Evolutionary conservation across 92 coral and sea anemone genomes (phyloP).

Genomic region (Zoanthus sociatus): DNA sequence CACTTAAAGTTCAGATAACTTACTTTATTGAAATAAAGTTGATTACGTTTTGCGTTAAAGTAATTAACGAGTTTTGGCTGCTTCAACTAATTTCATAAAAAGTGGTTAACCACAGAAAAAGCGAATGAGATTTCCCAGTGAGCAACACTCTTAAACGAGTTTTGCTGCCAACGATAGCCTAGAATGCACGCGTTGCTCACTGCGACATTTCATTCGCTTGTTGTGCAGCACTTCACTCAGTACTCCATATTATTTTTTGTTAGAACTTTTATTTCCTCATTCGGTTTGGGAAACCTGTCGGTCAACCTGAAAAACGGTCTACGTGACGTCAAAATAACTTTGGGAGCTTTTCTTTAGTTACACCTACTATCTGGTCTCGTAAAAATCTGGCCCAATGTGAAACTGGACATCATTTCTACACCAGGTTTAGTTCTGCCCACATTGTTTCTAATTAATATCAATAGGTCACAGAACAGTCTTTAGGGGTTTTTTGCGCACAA

Average conservation of each 20-base stretch:
- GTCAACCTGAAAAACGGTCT: conserved; percentile 33
- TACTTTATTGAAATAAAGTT: conserved; percentile 30
- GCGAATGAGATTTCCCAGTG: conserved; percentile 44
- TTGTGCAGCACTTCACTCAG: conserved; percentile 27
- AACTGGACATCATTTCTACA: conserved; percentile 24
- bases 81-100: conserved; percentile 38
- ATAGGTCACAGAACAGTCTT: conserved; percentile 26
- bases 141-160: conserved; percentile 26
- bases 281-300: conserved; percentile 41
- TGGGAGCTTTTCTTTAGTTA: conserved; percentile 32
- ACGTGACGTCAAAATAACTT: conserved; percentile 34
- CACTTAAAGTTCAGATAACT: conserved; percentile 29
- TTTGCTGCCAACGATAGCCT: conserved; percentile 35
- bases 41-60: conserved; percentile 28
- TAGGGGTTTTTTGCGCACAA: conserved; percentile 25
- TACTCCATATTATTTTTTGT: conserved; percentile 36
- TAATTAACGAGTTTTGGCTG: conserved; percentile 32
- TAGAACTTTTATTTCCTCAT: conserved; percentile 31
- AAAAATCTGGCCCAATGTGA: conserved; percentile 33
- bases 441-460: conserved; percentile 27
- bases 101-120: conserved; percentile 33
- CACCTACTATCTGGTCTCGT: conserved; percentile 29
- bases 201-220: conserved; percentile 30
- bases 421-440: conserved; percentile 35
- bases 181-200: conserved; percentile 33